A percentile compares a stretch with the other conserved stretches of the same genome.
These are phyloP conservation scores for Eutrigla gurnardus DNA, from an alignment of 2,797 vertebrate species.

Conservation along the genomic window DNA sequence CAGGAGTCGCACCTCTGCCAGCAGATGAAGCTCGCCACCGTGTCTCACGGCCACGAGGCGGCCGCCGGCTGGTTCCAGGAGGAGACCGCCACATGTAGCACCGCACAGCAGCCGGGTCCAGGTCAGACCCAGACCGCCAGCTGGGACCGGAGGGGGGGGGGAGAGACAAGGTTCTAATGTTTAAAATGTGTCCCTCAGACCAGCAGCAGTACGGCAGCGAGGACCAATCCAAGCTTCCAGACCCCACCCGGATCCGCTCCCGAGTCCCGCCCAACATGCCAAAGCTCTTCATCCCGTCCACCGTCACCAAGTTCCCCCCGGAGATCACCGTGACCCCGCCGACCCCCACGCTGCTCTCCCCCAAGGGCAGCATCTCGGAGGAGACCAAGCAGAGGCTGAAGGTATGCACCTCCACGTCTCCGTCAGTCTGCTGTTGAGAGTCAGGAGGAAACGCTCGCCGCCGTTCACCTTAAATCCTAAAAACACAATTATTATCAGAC, in stretches of 20 bases:
- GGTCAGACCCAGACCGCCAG: conserved; percentile 77
- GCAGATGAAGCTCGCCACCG: conserved; percentile 89
- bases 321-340: conserved; percentile 99
- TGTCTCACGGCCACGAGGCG: conserved; percentile 83
- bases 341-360: conserved; percentile 97
- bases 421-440: too few species aligned
- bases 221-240: conserved; percentile 85
- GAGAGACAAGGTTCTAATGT: too few species aligned
- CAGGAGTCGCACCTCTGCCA: conserved; percentile 90
- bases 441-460: too few species aligned
- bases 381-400: conserved; percentile 99
- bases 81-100: conserved; percentile 85
- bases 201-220: conserved; percentile 81
- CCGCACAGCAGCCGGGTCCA: conserved; percentile 82
- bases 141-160: too few species aligned
- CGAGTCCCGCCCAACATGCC: conserved; percentile 93
- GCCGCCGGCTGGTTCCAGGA: conserved; percentile 80
- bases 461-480: too few species aligned
- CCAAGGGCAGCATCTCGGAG: conserved; percentile 98
- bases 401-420: conserved; percentile 76
- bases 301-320: conserved; percentile 94
- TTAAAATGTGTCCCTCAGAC: conserved; percentile 63
- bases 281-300: conserved; percentile 97
- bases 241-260: conserved; percentile 89
- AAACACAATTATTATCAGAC: too few species aligned